Conservation (phyloP, 2,113 vertebrate species). For the Suncus etruscus region DNA sequence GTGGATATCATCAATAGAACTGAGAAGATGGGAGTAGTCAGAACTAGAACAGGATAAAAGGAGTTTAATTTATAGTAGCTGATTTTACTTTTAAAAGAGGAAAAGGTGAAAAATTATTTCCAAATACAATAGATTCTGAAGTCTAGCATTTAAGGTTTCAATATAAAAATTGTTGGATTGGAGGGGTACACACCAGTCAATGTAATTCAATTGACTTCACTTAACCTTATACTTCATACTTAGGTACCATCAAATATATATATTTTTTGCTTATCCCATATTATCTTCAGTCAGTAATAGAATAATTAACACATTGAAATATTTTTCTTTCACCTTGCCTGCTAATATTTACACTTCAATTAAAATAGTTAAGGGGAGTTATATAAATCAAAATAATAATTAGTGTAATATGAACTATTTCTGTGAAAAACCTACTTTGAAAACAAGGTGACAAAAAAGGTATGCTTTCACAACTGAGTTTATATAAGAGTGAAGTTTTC, state of each 20-base stretch:
- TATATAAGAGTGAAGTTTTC: background rate
- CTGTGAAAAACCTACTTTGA: background rate
- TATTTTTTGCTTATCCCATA: background rate
- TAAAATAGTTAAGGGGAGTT: background rate
- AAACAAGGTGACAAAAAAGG: background rate
- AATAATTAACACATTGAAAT: background rate
- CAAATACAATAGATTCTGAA: background rate
- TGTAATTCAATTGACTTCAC: background rate
- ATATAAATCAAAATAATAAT: background rate
- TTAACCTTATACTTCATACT: background rate
- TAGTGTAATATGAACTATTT: slow-evolving; percentile 18
- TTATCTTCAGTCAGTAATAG: background rate
- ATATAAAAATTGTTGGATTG: background rate
- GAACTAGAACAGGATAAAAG: too few relatives aligned
- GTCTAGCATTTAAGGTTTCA: background rate
- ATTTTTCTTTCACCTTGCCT: background rate
- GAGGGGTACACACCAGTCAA: background rate
- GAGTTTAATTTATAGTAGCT: too few relatives aligned
- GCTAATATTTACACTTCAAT: background rate
- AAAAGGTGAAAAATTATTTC: background rate
- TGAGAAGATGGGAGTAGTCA: too few relatives aligned
- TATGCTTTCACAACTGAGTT: background rate
- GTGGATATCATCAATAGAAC: too few relatives aligned
- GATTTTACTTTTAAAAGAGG: too few relatives aligned
- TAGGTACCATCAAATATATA: background rate